A percentile compares a stretch with the other conserved stretches of the same genome.
These are phyloP conservation scores for Elephas maximus DNA, from an alignment of 2,113 vertebrate genomes.

Conservation along the genomic window DNA sequence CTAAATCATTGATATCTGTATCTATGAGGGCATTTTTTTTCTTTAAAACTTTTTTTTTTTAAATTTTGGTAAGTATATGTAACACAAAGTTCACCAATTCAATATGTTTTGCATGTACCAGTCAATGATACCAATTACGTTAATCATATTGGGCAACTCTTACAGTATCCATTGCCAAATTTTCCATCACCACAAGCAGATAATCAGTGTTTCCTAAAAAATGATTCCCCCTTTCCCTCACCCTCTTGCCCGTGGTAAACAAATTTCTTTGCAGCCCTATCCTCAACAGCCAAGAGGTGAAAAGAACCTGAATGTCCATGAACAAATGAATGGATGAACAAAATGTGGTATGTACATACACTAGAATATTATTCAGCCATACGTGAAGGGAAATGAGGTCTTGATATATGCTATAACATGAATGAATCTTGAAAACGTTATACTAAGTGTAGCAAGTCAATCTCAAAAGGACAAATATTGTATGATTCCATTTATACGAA, in stretches of 20 bases:
- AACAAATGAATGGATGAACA: not conserved
- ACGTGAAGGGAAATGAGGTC: not conserved
- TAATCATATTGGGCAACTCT: no score
- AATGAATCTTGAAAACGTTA: not conserved
- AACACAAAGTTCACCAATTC: no score
- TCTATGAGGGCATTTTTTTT: not conserved
- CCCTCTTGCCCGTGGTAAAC: not conserved
- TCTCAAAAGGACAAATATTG: not conserved
- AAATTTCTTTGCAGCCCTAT: not conserved
- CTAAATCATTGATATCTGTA: not conserved
- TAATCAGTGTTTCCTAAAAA: not conserved
- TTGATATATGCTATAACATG: not conserved
- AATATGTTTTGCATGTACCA: no score
- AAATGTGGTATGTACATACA: not conserved
- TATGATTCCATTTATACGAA: not conserved
- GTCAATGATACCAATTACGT: no score
- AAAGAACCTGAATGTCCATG: not conserved
- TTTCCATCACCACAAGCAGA: no score
- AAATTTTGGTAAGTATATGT: no score
- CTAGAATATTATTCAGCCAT: not conserved
- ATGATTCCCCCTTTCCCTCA: not conserved
- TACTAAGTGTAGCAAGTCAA: not conserved
- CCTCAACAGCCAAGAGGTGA: not conserved
- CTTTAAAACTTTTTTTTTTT: no score
- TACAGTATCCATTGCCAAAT: no score